A percentile compares a stretch with the other conserved stretches of the same genome.
Evolutionary conservation across 2,797 vertebrate genomes (phyloP).

Genomic region (Caiman crocodilus): DNA sequence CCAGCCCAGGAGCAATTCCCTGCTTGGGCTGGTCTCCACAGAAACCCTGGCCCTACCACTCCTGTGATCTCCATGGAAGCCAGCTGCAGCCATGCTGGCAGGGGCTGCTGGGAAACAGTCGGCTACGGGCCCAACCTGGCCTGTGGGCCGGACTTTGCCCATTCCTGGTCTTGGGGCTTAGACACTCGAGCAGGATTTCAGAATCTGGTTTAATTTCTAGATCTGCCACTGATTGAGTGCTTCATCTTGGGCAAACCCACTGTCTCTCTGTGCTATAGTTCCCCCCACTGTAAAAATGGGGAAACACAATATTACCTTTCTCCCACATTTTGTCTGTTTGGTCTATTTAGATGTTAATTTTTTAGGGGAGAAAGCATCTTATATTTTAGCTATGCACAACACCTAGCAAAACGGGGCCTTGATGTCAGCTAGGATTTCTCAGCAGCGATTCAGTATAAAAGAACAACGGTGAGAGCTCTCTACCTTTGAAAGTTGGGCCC

Average conservation of each 20-base stretch:
- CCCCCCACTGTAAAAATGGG: not conserved
- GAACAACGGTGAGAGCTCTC: rapidly evolving
- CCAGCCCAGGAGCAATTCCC: too few relatives aligned
- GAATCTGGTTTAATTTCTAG: not conserved
- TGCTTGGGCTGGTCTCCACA: too few relatives aligned
- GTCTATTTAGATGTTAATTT: not conserved
- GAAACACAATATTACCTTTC: not conserved
- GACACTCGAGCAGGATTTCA: not conserved
- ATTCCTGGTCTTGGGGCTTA: not conserved
- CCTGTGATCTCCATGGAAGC: too few relatives aligned
- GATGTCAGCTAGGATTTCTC: not conserved
- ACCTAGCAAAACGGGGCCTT: not conserved
- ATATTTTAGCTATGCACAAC: rapidly evolving
- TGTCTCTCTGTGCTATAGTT: not conserved
- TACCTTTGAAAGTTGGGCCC: not conserved
- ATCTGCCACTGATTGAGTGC: not conserved
- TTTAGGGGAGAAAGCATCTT: too few relatives aligned
- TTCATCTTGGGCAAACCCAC: not conserved
- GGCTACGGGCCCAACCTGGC: too few relatives aligned
- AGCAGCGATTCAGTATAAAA: not conserved
- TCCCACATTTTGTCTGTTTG: rapidly evolving
- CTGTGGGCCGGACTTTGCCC: too few relatives aligned
- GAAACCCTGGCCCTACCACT: too few relatives aligned
- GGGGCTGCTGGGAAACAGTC: too few relatives aligned
- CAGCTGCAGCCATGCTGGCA: too few relatives aligned